Conservation (phyloP, 2,797 vertebrate species). For the Gouania willdenowi region DNA sequence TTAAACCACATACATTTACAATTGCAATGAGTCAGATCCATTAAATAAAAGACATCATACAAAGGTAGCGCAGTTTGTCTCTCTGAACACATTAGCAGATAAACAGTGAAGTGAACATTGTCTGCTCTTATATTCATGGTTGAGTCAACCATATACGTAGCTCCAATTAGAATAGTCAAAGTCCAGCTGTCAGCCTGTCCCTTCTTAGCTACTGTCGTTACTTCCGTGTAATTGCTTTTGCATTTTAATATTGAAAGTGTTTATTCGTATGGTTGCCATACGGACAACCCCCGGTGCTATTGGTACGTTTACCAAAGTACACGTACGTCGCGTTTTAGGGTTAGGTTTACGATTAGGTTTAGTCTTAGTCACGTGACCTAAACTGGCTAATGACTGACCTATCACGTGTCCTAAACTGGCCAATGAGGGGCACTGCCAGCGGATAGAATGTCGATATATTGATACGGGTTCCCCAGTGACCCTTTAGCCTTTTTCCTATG, state of each 20-base stretch:
- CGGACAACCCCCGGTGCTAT: too few species aligned
- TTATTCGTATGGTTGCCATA: too few species aligned
- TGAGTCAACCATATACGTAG: conserved; percentile 65
- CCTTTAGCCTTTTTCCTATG: too few species aligned
- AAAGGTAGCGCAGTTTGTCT: conserved; percentile 53
- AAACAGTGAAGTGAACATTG: conserved; percentile 26
- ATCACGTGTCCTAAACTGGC: too few species aligned
- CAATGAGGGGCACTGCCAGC: too few species aligned
- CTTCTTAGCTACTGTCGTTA: conserved; percentile 45
- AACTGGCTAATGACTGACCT: too few species aligned
- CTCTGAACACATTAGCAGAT: conserved; percentile 47
- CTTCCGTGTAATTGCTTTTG: conserved; percentile 63
- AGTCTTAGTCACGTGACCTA: too few species aligned
- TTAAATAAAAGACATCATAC: conserved; percentile 43
- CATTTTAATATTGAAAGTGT: conserved; percentile 64
- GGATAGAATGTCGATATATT: too few species aligned
- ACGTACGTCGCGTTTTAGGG: too few species aligned
- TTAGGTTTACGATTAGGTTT: too few species aligned
- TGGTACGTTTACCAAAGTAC: too few species aligned
- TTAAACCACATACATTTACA: conserved; percentile 62
- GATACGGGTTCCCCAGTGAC: too few species aligned
- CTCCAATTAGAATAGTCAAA: conserved; percentile 70
- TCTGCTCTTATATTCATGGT: conserved; percentile 36
- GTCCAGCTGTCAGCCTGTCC: conserved; percentile 56
- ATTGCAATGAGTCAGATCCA: conserved; percentile 47